Base-by-base conservation (phyloP, 2,888 invertebrate genomes). In the Aleiodes leptofemur region DNA sequence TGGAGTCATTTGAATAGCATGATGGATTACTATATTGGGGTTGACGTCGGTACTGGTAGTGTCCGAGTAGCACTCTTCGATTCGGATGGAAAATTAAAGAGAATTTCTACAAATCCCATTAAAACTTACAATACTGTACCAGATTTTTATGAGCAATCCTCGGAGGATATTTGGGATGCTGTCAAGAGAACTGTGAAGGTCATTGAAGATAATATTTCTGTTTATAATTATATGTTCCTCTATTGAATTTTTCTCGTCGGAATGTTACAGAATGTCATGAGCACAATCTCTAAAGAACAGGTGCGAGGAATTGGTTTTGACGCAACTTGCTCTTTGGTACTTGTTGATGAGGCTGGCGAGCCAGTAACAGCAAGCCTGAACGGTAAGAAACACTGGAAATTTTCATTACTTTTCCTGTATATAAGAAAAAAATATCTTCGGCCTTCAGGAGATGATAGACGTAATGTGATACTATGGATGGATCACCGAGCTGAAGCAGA, bases 11-110 rank as follows among this genome's bases (percentile, higher is more conserved):
- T 7, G 43, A 31, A 43, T 5, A 43, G 9, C 48, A 64, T 13
- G 4, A 88, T 86, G 87, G 84, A 85, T 76, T 94, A 92, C 88
- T 96, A 95, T 87, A 91, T 97, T 84, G 97, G 97, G 75, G 96
- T 98, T 11, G 98, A 98, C 90, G 97, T 98, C 53, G 98, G 98
- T 5, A 97, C 97, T 1, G 95, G 95, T 13, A 97, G 98, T 90
- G 97, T 93, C 0, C 91, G 98, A 80, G 97, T 96, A 7, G 97
- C 96, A 4, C 90, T 98, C 50, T 95, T 97, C 4, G 90, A 92
- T 72, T 90, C 91, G 6, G 88, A 90, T 72, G 97, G 98, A 2
- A 92, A 93, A 86, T 91, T 96, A 48, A 78, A 93, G 6, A 91
- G 92, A 79, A 90, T 92, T 59, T 91, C 94, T 16, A 93, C 93